Evolutionary conservation across 2,113 vertebrate species (phyloP).

Genomic region (Columbina picui): DNA sequence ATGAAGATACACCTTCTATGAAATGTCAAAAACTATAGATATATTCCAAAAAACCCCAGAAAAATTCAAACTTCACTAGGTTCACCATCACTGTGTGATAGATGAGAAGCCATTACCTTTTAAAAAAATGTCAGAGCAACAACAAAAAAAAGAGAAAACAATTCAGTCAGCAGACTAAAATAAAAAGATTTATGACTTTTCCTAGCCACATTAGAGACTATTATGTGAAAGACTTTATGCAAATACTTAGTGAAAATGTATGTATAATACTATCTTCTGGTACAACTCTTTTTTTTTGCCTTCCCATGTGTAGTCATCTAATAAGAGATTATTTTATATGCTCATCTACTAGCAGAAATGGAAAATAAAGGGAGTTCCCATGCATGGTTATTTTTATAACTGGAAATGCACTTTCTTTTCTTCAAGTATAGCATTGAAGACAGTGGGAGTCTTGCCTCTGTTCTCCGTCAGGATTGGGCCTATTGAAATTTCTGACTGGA

Average conservation of each 20-base stretch:
- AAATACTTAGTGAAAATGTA: constrained; percentile 37
- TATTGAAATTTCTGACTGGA: neutral
- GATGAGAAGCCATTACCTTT: neutral
- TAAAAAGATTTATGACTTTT: constrained; percentile 13
- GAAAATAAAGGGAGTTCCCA: constrained; percentile 18
- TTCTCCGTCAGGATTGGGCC: neutral
- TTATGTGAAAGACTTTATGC: constrained; percentile 27
- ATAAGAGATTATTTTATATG: neutral
- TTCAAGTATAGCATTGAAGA: neutral
- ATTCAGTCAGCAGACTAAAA: neutral
- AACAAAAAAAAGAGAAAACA: neutral
- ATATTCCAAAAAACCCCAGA: neutral
- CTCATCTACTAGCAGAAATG: neutral
- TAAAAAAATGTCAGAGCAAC: neutral
- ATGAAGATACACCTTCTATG: neutral
- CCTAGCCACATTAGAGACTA: neutral
- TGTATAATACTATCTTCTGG: neutral
- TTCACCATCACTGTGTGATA: neutral
- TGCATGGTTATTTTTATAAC: neutral
- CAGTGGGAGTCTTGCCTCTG: neutral
- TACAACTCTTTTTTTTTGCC: neutral
- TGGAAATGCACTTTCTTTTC: constrained; percentile 11
- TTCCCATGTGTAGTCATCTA: neutral
- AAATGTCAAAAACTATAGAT: neutral
- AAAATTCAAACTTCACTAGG: neutral